phyloP scores from a whole-genome alignment of 2,888 invertebrate species.

The Tetranychus truncatus region DNA sequence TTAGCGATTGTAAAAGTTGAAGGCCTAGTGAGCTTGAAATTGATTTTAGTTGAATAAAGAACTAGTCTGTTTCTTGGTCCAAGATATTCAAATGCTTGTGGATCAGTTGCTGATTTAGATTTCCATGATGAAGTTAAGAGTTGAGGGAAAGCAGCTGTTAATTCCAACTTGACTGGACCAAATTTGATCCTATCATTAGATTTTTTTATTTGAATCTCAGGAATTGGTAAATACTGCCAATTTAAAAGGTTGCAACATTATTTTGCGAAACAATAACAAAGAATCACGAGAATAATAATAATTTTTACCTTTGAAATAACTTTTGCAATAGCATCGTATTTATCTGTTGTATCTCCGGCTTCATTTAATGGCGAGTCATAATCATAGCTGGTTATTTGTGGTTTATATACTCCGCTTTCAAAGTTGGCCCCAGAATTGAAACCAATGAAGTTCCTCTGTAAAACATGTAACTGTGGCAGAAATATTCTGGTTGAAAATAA shows the following conservation, averaged over 20 bases:
- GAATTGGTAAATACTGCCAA: not conserved
- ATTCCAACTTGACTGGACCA: not conserved
- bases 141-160: not conserved
- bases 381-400: constrained; percentile 12
- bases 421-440: constrained; percentile 29
- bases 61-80: constrained; percentile 40
- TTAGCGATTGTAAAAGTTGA: constrained; percentile 39
- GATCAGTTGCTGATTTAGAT: not conserved
- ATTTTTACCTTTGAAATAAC: constrained; percentile 29
- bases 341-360: constrained; percentile 67
- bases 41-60: constrained; percentile 43
- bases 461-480: constrained; percentile 30
- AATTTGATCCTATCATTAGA: not conserved
- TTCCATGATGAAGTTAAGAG: not conserved
- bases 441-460: constrained; percentile 34
- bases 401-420: not conserved
- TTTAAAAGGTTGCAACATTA: not conserved
- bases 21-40: constrained; percentile 30
- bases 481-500: no score
- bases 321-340: constrained; percentile 53
- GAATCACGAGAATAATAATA: not conserved
- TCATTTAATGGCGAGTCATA: constrained; percentile 64
- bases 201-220: not conserved
- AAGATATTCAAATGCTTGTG: constrained; percentile 21
- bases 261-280: not conserved